Evolutionary conservation across 2,888 invertebrate species (phyloP), one percentile per base, ranked within the genome.

Genomic region (Phorcus lineatus): DNA sequence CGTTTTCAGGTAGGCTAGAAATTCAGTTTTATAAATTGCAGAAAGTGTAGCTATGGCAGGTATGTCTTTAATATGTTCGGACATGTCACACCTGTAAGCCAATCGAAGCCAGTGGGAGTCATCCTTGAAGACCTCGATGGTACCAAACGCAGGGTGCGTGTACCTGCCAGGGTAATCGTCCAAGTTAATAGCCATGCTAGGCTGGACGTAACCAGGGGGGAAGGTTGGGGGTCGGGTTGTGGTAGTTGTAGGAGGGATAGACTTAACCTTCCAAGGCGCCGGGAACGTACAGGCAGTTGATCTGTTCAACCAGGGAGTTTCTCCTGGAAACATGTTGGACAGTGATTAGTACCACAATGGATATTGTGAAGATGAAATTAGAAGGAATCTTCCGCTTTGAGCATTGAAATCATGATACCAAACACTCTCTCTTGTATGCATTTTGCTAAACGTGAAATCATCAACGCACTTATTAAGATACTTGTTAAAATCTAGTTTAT

Each of bases 271-370:
- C 79, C 79, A 79, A 4, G 79, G 79, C 1, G 74, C 55, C 0
- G 79, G 79, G 16, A 70, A 78, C 13, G 70, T 24, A 55, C 79
- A 79, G 2, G 79, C 74, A 36, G 79, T 79, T 6, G 31, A 55
- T 2, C 52, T n/a, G 54, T 70, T 74, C 36, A 79, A 57, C 74
- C 79, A 79, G 13, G 74, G 74, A n/a, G 54, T 36, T 11, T 57
- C 24, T n/a, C 74, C 79, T 79, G 47, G 1, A 47, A 47, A 47
- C 13, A 13, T 47, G 11, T 11, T 47, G 13, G 11, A 11, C 47
- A 13, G 6, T 1, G 13, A 36, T 7, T 4, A 36, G 7, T 36
- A 36, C 2, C 7, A 7, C 2, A 7, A 36, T 36, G 2, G 4
- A 4, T 2, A 7, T 36, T 36, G 36, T 36, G 7, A 4, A 4